Base-by-base conservation (phyloP, 1,140 invertebrate genomes). In the Sitophilus oryzae region DNA sequence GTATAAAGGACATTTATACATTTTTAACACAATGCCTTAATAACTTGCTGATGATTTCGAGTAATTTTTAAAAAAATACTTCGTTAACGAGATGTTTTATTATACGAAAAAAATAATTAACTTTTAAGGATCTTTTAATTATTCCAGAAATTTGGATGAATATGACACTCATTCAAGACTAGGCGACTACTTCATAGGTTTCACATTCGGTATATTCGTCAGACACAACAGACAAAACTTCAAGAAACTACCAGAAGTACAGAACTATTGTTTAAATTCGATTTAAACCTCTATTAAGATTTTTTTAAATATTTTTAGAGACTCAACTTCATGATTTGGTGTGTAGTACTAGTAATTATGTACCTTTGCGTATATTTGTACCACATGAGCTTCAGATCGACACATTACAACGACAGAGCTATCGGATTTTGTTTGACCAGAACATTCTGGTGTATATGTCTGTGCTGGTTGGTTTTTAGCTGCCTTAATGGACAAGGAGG, bases 401-500 rank as follows among this genome's bases (percentile, higher is more conserved):
- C 8, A 5, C 19, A 16, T 10, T 51, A 51, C 19, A 22, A n/a
- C 3, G 21, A 10, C 10, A 51, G 19, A 42, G 21, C 35, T 14
- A 10, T 51, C 2, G 15, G 19, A 11, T 51, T 36, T 14, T 36
- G 36, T 25, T n/a, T 51, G 15, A 40, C 23, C 1, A 38, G 48
- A 22, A 19, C 37, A 16, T 15, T 41, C 10, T 51, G 48, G 48
- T 51, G 48, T n/a, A 22, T 51, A 15, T 14, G n/a, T 16, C 37
- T 51, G 1, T 41, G 37, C 15, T 51, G 48, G 48, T 36, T 51
- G 6, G 30, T 30, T 1, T 51, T 40, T 18, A 1, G 25, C 10
- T 51, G 36, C 22, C 2, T 40, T 8, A 40, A 40, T 3, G 48
- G 40, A 51, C 19, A 51, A 11, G 48, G 48, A 40, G 48, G 48